A percentile compares a stretch with the other conserved stretches of the same genome.
Conservation (phyloP, 2,113 vertebrate genomes). For the Cryptomyrus ogoouensis region DNA sequence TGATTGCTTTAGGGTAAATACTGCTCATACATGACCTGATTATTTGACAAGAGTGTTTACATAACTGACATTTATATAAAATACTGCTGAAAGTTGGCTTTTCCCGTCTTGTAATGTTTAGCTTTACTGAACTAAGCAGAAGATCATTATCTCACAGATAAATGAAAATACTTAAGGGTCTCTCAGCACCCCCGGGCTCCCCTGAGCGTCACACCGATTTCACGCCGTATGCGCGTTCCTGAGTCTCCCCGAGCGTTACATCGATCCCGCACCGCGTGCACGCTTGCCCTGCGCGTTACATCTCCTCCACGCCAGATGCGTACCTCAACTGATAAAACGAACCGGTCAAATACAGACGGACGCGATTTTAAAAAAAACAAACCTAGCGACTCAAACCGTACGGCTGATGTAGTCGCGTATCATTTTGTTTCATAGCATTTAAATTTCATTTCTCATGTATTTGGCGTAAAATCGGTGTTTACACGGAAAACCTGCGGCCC, state of each 20-base stretch:
- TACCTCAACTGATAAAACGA: neutral
- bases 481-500: conserved; percentile 10
- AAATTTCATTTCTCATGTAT: neutral
- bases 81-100: neutral
- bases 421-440: neutral
- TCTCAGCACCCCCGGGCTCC: neutral
- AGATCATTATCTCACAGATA: neutral
- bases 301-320: neutral
- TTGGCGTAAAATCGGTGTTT: neutral
- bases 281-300: neutral
- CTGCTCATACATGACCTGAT: neutral
- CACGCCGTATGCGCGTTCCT: neutral
- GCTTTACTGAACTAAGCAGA: neutral
- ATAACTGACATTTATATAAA: neutral
- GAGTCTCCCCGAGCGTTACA: neutral
- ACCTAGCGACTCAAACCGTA: neutral
- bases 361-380: neutral
- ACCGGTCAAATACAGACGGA: neutral
- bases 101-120: neutral
- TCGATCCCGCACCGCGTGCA: neutral
- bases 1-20: neutral
- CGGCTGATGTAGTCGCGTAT: neutral
- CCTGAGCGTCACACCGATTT: neutral
- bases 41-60: neutral
- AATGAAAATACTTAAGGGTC: neutral